These are phyloP conservation scores for Eristalis arbustorum DNA, from an alignment of 2,888 invertebrate species.

Conservation along the genomic window DNA sequence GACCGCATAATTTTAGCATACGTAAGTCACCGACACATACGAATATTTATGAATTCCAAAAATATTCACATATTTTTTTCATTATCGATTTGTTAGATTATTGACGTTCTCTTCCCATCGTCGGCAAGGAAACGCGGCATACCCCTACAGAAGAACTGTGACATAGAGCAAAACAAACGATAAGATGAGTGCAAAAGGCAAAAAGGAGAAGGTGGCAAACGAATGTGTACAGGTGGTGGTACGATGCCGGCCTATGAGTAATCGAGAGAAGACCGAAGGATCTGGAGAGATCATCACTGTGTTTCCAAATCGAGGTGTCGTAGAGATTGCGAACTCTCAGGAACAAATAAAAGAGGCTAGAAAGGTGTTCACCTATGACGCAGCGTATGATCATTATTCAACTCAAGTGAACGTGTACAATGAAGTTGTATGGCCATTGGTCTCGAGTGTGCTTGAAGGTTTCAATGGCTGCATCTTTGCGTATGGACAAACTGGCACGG, in stretches of 20 bases:
- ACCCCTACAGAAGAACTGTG: constrained; percentile 1
- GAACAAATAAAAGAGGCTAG: constrained; percentile 87
- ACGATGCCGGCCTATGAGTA: constrained; percentile 96
- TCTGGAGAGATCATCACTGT: constrained; percentile 87
- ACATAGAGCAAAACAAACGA: neutral
- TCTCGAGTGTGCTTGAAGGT: constrained; percentile 96
- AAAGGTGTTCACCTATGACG: constrained; percentile 98
- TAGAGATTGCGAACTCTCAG: constrained; percentile 90
- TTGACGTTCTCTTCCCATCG: constrained; percentile 26
- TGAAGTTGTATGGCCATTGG: constrained; percentile 96
- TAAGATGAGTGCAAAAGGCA: constrained; percentile 77
- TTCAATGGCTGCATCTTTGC: constrained; percentile 99
- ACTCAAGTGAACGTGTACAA: constrained; percentile 96
- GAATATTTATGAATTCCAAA: neutral
- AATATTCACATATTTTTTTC: neutral
- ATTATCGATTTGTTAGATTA: constrained; percentile 64
- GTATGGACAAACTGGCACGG: constrained; percentile 99
- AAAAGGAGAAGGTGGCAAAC: constrained; percentile 80
- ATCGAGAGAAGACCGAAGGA: constrained; percentile 86
- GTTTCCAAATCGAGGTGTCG: constrained; percentile 91
- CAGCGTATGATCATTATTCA: constrained; percentile 94
- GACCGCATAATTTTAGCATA: constrained; percentile 37
- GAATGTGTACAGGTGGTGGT: constrained; percentile 98
- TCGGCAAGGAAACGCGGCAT: constrained; percentile 49
- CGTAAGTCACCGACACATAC: constrained; percentile 29